phyloP scores from a whole-genome alignment of 2,888 invertebrate species.

The Escarpia spicata region DNA sequence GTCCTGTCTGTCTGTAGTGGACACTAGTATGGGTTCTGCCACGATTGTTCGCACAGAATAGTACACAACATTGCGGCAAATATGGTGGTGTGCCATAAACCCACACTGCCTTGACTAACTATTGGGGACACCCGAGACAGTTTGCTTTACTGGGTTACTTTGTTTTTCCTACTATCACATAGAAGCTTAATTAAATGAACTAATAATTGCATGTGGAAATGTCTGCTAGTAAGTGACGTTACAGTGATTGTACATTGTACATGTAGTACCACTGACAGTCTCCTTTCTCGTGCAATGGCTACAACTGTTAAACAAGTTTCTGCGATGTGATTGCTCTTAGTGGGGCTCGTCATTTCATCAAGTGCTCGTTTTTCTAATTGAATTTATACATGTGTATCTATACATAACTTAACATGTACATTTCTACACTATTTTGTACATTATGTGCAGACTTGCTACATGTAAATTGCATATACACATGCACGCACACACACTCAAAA shows the following conservation, averaged over 20 bases:
- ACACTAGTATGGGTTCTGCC: background rate
- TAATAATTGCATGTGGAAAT: no score
- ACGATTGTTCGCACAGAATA: background rate
- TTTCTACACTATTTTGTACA: conserved; percentile 16
- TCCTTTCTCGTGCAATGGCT: background rate
- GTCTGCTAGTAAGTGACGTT: background rate
- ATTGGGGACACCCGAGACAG: background rate
- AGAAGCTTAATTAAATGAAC: background rate
- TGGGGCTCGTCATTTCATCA: background rate
- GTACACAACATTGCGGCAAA: background rate
- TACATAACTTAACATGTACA: conserved; percentile 3
- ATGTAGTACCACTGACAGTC: background rate
- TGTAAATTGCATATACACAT: background rate
- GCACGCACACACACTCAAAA: background rate
- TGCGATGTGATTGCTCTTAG: background rate
- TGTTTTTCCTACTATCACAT: background rate
- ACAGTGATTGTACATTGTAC: background rate
- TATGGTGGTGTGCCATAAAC: no score
- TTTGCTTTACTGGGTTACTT: background rate
- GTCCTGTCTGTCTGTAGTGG: background rate
- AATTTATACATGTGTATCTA: background rate
- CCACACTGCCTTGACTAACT: background rate
- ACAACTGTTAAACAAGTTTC: background rate
- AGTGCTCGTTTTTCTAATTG: background rate
- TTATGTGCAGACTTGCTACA: background rate